phyloP scores from a whole-genome alignment of 2,797 vertebrate species.

The Anableps anableps region DNA sequence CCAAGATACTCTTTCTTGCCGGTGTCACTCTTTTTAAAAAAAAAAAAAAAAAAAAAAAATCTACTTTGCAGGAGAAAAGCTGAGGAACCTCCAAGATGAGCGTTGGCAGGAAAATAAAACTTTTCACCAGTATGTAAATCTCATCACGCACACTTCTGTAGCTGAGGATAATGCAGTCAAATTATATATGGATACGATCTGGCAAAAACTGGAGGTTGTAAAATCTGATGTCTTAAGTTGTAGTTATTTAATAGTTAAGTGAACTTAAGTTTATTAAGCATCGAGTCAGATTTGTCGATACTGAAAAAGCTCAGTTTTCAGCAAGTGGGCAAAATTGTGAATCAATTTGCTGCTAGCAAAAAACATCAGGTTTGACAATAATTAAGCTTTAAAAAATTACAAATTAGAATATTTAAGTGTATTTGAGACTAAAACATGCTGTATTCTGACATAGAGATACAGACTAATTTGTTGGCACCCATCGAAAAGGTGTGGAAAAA shows the following conservation, averaged over 20 bases:
- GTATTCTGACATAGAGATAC: not conserved
- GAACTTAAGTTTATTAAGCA: not conserved
- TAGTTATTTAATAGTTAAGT: no score
- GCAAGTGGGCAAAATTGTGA: not conserved
- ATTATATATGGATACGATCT: not conserved
- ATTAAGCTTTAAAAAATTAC: not conserved
- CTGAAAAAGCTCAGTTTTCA: not conserved
- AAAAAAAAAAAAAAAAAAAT: no score
- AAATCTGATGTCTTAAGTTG: not conserved
- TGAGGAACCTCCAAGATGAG: not conserved
- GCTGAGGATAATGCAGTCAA: not conserved
- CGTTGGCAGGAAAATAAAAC: not conserved
- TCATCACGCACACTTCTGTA: not conserved
- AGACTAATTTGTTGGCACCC: not conserved
- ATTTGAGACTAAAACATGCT: not conserved
- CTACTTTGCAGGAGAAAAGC: not conserved
- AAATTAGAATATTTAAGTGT: not conserved
- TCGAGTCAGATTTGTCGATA: not conserved
- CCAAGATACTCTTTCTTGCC: not conserved
- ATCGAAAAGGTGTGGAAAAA: not conserved
- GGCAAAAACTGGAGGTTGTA: not conserved
- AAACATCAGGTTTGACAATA: not conserved
- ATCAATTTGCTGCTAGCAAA: not conserved
- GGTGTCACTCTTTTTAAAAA: constrained; percentile 10
- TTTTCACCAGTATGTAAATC: not conserved